These are phyloP conservation scores for Tachuris rubrigastra DNA, from an alignment of 2,113 vertebrate species.

Conservation along the genomic window DNA sequence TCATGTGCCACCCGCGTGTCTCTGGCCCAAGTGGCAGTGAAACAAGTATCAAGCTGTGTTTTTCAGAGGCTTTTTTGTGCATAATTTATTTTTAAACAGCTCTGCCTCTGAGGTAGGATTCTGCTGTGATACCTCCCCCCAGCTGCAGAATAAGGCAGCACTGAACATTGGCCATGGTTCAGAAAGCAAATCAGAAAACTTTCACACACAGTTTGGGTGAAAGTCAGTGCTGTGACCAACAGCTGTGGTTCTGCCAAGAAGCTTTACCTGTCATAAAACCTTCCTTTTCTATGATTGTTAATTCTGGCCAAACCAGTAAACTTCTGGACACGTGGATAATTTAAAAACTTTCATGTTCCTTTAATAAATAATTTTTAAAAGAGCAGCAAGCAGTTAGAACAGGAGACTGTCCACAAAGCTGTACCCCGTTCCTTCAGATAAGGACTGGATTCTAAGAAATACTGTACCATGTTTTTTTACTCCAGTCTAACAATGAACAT, in stretches of 20 bases:
- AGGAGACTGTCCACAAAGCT: background rate
- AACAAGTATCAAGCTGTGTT: background rate
- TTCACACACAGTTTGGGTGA: too few species aligned
- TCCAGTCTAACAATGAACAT: background rate
- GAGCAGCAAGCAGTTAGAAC: background rate
- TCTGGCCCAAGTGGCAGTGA: background rate
- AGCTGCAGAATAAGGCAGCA: background rate
- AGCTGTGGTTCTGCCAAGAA: background rate
- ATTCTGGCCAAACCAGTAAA: background rate
- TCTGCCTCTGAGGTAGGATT: background rate
- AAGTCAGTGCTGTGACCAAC: background rate
- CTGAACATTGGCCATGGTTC: background rate
- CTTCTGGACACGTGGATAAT: background rate
- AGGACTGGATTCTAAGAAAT: background rate
- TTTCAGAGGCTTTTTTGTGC: background rate
- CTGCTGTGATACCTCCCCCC: background rate
- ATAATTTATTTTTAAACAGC: background rate
- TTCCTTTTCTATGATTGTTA: background rate
- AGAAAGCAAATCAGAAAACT: too few species aligned
- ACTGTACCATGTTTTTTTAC: background rate
- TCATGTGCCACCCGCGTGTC: accelerated
- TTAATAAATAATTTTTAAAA: background rate
- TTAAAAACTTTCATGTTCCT: background rate
- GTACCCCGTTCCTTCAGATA: background rate
- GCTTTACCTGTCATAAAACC: background rate